phyloP scores from a whole-genome alignment of 1,140 invertebrate species.

The Andrena cerasifolii region DNA sequence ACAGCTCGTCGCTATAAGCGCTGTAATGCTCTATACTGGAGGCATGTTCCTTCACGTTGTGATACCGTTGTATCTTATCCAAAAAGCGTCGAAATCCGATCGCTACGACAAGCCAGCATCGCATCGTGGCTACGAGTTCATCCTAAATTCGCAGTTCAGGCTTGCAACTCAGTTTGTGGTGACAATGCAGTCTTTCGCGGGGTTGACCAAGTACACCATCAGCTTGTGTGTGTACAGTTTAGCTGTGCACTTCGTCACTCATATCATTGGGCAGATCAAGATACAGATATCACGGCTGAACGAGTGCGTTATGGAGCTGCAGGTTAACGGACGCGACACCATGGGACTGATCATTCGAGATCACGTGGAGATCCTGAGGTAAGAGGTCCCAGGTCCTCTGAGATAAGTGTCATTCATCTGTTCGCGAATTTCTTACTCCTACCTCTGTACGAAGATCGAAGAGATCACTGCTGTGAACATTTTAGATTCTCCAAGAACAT shows the following conservation, averaged over 20 bases:
- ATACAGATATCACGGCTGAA: constrained; percentile 53
- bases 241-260: constrained; percentile 66
- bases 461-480: background rate
- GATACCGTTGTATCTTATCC: constrained; percentile 41
- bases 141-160: constrained; percentile 64
- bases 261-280: constrained; percentile 63
- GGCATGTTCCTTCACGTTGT: constrained; percentile 57
- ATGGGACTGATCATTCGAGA: constrained; percentile 26
- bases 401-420: background rate
- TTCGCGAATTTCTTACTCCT: too few relatives aligned
- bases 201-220: constrained; percentile 62
- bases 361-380: constrained; percentile 53
- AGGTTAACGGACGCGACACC: background rate
- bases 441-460: background rate
- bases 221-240: constrained; percentile 63
- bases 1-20: constrained; percentile 37
- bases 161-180: constrained; percentile 60
- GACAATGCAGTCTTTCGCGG: too few relatives aligned
- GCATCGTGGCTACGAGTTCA: too few relatives aligned
- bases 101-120: constrained; percentile 19
- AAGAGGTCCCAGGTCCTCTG: background rate
- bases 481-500: constrained; percentile 49
- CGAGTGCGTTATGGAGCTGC: constrained; percentile 10
- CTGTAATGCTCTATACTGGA: constrained; percentile 50
- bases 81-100: constrained; percentile 18